phyloP scores from a whole-genome alignment of 2,113 vertebrate genomes.

The Bubo blakistoni region DNA sequence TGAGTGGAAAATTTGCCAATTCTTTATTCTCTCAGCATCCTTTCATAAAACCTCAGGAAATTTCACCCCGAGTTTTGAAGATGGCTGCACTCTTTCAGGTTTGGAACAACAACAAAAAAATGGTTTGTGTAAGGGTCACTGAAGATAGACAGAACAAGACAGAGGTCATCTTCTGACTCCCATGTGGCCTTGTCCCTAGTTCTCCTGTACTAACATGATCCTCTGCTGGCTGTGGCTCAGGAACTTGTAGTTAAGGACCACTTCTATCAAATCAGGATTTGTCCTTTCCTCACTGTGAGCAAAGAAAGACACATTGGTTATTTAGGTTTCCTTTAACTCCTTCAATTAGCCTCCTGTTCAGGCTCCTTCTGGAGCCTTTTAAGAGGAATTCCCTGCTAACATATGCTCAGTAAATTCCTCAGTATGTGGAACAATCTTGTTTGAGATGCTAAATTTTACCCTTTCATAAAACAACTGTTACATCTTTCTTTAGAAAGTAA shows the following conservation, averaged over 20 bases:
- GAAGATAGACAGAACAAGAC: not conserved
- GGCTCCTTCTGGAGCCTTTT: not conserved
- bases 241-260: not conserved
- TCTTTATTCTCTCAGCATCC: not conserved
- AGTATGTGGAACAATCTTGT: not conserved
- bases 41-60: not conserved
- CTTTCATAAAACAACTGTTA: not conserved
- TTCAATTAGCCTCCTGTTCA: not conserved
- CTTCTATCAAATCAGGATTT: not conserved
- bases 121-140: not conserved
- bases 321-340: not conserved
- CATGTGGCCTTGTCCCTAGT: accelerated
- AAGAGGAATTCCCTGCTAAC: not conserved
- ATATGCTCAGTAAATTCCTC: not conserved
- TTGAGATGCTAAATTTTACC: not conserved
- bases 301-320: not conserved
- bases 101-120: not conserved
- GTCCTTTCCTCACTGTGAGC: not conserved
- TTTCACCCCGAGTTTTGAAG: not conserved
- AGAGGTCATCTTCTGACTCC: not conserved
- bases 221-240: not conserved
- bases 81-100: not conserved
- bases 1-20: not conserved
- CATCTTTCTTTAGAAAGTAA: not conserved
- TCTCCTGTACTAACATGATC: not conserved